These are phyloP conservation scores for Tricholauxania praeusta DNA, from an alignment of 2,888 invertebrate species.

Conservation along the genomic window DNA sequence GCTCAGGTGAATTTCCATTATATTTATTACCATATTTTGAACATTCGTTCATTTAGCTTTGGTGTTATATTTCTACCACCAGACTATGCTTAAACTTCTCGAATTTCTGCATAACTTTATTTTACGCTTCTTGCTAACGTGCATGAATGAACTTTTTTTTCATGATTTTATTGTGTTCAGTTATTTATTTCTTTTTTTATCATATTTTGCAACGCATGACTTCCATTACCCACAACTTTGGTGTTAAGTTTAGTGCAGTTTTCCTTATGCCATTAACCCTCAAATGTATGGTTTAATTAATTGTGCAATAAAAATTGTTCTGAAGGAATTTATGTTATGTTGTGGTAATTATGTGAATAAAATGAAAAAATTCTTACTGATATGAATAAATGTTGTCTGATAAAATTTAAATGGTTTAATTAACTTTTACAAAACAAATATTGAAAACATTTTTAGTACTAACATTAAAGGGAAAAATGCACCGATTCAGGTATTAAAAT, in stretches of 20 bases:
- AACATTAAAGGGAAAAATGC: too few relatives aligned
- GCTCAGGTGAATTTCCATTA: too few relatives aligned
- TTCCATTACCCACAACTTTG: slow-evolving; percentile 29
- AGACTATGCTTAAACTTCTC: slow-evolving; percentile 22
- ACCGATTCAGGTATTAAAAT: too few relatives aligned
- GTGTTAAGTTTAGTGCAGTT: slow-evolving; percentile 4
- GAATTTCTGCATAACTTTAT: slow-evolving; percentile 16
- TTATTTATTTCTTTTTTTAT: not conserved
- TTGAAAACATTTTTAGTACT: too few relatives aligned
- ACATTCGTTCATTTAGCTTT: not conserved
- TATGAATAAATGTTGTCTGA: too few relatives aligned
- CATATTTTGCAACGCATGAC: slow-evolving; percentile 34
- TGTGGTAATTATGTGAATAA: too few relatives aligned
- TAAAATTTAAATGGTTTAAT: too few relatives aligned
- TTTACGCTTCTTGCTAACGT: slow-evolving; percentile 18
- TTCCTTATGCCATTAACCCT: not conserved
- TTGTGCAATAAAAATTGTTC: too few relatives aligned
- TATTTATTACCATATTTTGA: too few relatives aligned
- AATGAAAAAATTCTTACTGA: too few relatives aligned
- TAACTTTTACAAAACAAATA: too few relatives aligned
- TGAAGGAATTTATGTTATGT: too few relatives aligned
- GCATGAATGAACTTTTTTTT: slow-evolving; percentile 21
- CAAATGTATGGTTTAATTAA: slow-evolving; percentile 2
- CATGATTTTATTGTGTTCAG: slow-evolving; percentile 7
- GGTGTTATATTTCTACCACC: not conserved